Evolutionary conservation across 2,113 vertebrate species (phyloP).

Genomic region (Empidonax traillii): DNA sequence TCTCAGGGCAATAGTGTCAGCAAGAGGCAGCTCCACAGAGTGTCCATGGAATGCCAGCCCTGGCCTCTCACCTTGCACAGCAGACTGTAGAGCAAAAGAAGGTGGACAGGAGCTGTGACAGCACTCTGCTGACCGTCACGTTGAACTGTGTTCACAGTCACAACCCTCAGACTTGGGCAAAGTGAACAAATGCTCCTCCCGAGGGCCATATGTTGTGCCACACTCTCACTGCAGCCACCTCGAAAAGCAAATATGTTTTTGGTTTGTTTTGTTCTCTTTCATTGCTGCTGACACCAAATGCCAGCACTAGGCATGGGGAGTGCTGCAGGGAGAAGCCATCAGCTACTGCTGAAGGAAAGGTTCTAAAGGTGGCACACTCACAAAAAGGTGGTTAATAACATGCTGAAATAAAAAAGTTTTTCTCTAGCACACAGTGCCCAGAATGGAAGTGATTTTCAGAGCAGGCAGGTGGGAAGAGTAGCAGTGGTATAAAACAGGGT

Average conservation of each 20-base stretch:
- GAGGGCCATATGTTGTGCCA: not conserved
- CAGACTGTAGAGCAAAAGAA: not conserved
- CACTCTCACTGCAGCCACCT: conserved; percentile 25
- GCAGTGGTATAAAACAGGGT: not conserved
- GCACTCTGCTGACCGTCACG: conserved; percentile 2
- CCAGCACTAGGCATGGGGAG: not conserved
- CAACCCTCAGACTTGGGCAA: conserved; percentile 10
- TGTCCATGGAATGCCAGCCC: not conserved
- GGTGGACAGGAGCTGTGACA: not conserved
- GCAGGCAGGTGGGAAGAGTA: not conserved
- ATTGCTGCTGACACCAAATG: conserved; percentile 6
- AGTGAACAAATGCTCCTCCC: conserved; percentile 46
- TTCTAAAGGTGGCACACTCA: not conserved
- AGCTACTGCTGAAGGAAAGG: not conserved
- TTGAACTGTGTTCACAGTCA: conserved; percentile 49
- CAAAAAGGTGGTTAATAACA: not conserved
- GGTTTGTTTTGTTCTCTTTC: not conserved
- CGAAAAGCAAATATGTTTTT: not conserved
- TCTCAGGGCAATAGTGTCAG: not conserved
- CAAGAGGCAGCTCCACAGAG: not conserved
- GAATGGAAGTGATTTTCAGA: not conserved
- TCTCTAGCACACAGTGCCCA: not conserved
- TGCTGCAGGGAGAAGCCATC: not conserved
- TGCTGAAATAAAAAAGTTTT: not conserved
- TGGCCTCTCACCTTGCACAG: not conserved